Conservation (phyloP, 2,797 vertebrate species). For the Enteromius radiatus region DNA sequence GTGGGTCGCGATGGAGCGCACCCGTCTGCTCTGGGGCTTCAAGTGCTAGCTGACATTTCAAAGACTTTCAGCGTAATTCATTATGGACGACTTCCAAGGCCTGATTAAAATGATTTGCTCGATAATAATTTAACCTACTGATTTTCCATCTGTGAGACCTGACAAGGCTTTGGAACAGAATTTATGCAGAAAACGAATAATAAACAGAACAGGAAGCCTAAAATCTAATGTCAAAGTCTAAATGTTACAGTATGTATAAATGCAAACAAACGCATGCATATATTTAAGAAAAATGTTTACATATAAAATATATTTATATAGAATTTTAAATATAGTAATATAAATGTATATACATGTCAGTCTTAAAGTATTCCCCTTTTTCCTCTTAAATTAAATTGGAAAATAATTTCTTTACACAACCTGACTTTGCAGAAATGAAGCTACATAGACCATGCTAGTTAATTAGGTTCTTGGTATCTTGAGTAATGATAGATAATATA, state of each 20-base stretch:
- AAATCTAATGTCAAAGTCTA: slow-evolving; percentile 2
- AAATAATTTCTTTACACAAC: slow-evolving; percentile 53
- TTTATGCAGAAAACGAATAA: neutral
- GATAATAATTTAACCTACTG: slow-evolving; percentile 67
- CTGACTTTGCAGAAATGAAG: slow-evolving; percentile 50
- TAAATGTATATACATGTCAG: neutral
- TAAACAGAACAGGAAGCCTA: neutral
- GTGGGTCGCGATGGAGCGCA: slow-evolving; percentile 44
- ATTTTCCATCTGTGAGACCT: slow-evolving; percentile 64
- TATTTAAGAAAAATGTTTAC: no score
- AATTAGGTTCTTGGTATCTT: slow-evolving; percentile 53
- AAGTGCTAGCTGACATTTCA: slow-evolving; percentile 67
- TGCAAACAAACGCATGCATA: no score
- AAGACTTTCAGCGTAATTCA: slow-evolving; percentile 65
- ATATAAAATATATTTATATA: no score
- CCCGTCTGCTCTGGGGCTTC: slow-evolving; percentile 59
- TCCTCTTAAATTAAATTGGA: slow-evolving; percentile 49
- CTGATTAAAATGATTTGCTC: slow-evolving; percentile 69
- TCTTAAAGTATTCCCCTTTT: slow-evolving; percentile 31
- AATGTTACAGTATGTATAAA: no score
- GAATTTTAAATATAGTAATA: neutral
- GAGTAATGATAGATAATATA: slow-evolving; percentile 54
- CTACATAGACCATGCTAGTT: slow-evolving; percentile 45
- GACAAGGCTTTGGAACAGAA: slow-evolving; percentile 27
- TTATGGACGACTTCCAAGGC: slow-evolving; percentile 64